Evolutionary conservation across 2,888 invertebrate species (phyloP).

Genomic region (Trissonchulus sp.): DNA sequence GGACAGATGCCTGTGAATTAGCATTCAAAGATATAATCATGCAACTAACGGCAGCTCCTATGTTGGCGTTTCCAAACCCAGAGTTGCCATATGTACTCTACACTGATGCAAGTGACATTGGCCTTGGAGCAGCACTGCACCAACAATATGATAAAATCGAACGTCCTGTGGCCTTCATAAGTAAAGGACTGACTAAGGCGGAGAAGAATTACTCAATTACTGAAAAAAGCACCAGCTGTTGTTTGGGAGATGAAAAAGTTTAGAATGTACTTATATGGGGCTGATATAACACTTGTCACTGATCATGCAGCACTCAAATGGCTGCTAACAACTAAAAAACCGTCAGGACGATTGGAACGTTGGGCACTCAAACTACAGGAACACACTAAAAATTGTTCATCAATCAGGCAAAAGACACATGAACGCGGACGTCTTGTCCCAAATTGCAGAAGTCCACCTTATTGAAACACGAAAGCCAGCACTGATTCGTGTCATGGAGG

Average conservation of each 20-base stretch:
- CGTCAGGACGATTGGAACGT: constrained; percentile 53
- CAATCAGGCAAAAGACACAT: constrained; percentile 52
- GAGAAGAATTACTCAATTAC: constrained; percentile 39
- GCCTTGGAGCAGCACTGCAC: too few relatives aligned
- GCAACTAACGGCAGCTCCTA: neutral
- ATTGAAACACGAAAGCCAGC: too few relatives aligned
- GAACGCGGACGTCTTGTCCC: constrained; percentile 52
- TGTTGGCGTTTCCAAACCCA: constrained; percentile 24
- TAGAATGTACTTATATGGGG: constrained; percentile 26
- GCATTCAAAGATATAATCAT: constrained; percentile 9
- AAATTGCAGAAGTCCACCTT: too few relatives aligned
- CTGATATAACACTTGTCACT: constrained; percentile 22
- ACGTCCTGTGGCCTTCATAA: constrained; percentile 39
- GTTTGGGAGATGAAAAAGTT: constrained; percentile 36
- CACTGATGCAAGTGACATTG: too few relatives aligned
- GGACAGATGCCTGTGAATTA: neutral
- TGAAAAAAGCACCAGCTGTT: constrained; percentile 40
- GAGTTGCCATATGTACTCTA: neutral
- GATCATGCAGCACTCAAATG: too few relatives aligned
- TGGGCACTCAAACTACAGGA: constrained; percentile 56
- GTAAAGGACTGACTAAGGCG: constrained; percentile 35
- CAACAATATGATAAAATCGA: too few relatives aligned
- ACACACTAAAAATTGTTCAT: constrained; percentile 51
- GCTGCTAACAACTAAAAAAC: constrained; percentile 49
- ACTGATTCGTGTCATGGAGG: too few relatives aligned